Evolutionary conservation across 2,888 invertebrate genomes (phyloP), one percentile per base, ranked within the genome.

Genomic region (Mythimna loreyi): DNA sequence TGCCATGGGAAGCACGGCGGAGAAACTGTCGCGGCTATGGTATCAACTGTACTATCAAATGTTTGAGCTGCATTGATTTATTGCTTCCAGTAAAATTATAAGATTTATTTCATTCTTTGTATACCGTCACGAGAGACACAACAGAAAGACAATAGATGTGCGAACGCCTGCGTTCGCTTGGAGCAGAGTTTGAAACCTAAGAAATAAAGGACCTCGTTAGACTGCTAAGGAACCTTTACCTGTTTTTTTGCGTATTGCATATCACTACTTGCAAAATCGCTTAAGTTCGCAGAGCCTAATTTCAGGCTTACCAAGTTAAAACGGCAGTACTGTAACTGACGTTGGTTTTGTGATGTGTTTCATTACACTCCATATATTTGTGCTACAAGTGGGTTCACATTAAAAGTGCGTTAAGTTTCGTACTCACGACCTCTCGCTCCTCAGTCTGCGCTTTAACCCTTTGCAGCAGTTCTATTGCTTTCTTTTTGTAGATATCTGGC

Each of bases 1-100:
- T 81, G 82, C 57, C 75, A 83, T 82, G 82, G 72, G 83, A 79
- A 83, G 71, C 56, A 49, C 33, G 40, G 30, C 47, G 66, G 71
- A 71, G 82, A 83, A 84, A 84, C 45, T 75, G 76, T 71, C 66
- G 57, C 64, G 56, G n/a, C 43, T 60, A 30, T 16, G 36, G 40
- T 13, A n/a, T n/a, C n/a, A n/a, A n/a, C n/a, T n/a, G n/a, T n/a
- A 33, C 50, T 56, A 57, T 60, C 63, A 59, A 77, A 74, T 66
- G 75, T 55, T 61, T 21, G 45, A 62, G n/a, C 2, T 23, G 55
- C 50, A 52, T 61, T 68, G 53, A 61, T 21, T 57, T n/a, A 50
- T 36, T 33, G 13, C 9, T 43, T 25, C 7, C 16, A 23, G 13
- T 11, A 9, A 53, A 21, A 47, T 11, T 5, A 30, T n/a, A n/a